These are phyloP conservation scores for Branchinecta sandiegonensis DNA, from an alignment of 2,888 invertebrate genomes.

Conservation along the genomic window DNA sequence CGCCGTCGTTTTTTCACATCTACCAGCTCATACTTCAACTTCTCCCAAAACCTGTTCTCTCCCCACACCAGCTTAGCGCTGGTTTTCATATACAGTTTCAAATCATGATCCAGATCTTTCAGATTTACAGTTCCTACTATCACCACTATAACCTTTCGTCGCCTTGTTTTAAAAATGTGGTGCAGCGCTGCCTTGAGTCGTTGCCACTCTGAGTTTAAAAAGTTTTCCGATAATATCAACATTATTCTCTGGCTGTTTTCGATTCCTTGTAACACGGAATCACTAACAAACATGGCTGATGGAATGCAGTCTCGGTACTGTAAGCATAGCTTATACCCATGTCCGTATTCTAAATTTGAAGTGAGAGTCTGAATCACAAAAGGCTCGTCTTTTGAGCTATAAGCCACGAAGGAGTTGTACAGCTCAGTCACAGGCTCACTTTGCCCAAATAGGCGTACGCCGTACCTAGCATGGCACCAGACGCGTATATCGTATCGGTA, in stretches of 20 bases:
- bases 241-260: conserved; percentile 71
- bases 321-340: conserved; percentile 66
- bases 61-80: conserved; percentile 71
- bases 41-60: conserved; percentile 86
- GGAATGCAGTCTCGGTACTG: conserved; percentile 65
- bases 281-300: conserved; percentile 52
- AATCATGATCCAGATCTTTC: conserved; percentile 67
- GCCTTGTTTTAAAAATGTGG: conserved; percentile 61
- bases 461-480: conserved; percentile 67
- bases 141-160: conserved; percentile 54
- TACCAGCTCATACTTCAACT: conserved; percentile 68
- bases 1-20: conserved; percentile 40
- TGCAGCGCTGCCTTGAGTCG: conserved; percentile 73
- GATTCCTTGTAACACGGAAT: conserved; percentile 73
- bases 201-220: conserved; percentile 76
- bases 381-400: conserved; percentile 72
- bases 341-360: conserved; percentile 60
- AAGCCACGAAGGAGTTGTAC: conserved; percentile 80
- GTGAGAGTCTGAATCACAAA: conserved; percentile 72
- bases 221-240: conserved; percentile 73
- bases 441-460: conserved; percentile 52
- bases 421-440: conserved; percentile 40
- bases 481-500: conserved; percentile 65
- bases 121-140: conserved; percentile 67
- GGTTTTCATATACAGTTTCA: conserved; percentile 69